Evolutionary conservation across 2,113 vertebrate species (phyloP).

Genomic region (Cyprinodon variegatus): DNA sequence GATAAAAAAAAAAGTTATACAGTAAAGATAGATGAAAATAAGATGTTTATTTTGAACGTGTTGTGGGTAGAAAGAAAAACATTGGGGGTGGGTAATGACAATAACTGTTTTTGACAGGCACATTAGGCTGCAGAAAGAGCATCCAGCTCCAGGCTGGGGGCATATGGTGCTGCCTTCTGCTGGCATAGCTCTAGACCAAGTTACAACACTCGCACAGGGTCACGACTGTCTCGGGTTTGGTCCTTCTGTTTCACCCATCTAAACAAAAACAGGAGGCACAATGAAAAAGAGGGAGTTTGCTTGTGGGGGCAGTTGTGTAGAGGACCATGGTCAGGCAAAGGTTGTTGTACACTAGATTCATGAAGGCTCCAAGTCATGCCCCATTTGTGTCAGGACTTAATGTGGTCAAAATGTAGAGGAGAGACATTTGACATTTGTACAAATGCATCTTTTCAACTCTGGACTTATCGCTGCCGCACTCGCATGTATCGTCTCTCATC

Average conservation of each 20-base stretch:
- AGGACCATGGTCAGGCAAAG: slow-evolving; percentile 30
- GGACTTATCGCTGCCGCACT: slow-evolving; percentile 11
- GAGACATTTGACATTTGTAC: slow-evolving; percentile 68
- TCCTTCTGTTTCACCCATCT: slow-evolving; percentile 73
- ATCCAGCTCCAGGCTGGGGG: slow-evolving; percentile 88
- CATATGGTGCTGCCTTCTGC: slow-evolving; percentile 94
- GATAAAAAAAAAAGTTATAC: slow-evolving; percentile 1
- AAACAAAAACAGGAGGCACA: slow-evolving; percentile 76
- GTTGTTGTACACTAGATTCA: slow-evolving; percentile 52
- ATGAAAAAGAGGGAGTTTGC: slow-evolving; percentile 37
- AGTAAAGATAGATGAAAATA: slow-evolving; percentile 22
- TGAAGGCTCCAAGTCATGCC: slow-evolving; percentile 43
- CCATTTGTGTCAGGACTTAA: slow-evolving; percentile 52
- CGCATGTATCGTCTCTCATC: slow-evolving; percentile 43
- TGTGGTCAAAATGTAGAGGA: slow-evolving; percentile 42
- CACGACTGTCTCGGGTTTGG: slow-evolving; percentile 82
- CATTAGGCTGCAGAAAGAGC: slow-evolving; percentile 95
- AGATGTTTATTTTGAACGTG: slow-evolving; percentile 77
- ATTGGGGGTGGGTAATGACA: slow-evolving; percentile 80
- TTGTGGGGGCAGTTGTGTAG: slow-evolving; percentile 18
- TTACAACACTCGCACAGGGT: slow-evolving; percentile 82
- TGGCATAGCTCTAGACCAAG: slow-evolving; percentile 85
- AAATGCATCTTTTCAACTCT: slow-evolving; percentile 43
- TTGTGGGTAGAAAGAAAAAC: slow-evolving; percentile 69
- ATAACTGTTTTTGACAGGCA: slow-evolving; percentile 94